Conservation (phyloP, 2,888 invertebrate genomes). For the Drosophila ezoana region DNA sequence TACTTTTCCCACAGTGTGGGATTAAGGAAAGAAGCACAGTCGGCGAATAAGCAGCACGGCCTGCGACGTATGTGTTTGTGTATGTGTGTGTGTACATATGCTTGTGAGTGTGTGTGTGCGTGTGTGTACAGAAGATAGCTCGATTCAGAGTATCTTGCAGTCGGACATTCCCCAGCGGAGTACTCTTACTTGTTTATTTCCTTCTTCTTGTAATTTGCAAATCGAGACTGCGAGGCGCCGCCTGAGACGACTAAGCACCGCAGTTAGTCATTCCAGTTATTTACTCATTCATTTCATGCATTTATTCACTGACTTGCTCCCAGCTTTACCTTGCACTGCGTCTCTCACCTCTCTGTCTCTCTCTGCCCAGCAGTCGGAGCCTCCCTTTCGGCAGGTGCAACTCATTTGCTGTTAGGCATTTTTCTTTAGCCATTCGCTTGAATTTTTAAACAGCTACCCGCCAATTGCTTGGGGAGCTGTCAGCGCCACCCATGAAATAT, state of each 20-base stretch:
- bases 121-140: too few relatives aligned
- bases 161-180: too few relatives aligned
- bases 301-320: conserved; percentile 64
- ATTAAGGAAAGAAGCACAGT: too few relatives aligned
- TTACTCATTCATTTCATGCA: conserved; percentile 78
- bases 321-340: background rate
- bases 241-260: conserved; percentile 52
- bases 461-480: conserved; percentile 61
- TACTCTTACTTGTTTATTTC: background rate
- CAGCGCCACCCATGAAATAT: conserved; percentile 67
- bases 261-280: conserved; percentile 77
- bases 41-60: too few relatives aligned
- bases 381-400: conserved; percentile 52
- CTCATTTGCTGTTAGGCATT: conserved; percentile 68
- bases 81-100: too few relatives aligned
- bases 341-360: background rate
- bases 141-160: too few relatives aligned
- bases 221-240: conserved; percentile 47
- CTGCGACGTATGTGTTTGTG: too few relatives aligned
- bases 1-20: too few relatives aligned
- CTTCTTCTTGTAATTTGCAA: conserved; percentile 46
- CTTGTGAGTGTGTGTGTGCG: too few relatives aligned
- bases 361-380: background rate
- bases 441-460: conserved; percentile 60
- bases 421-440: conserved; percentile 47